Evolutionary conservation across 2,113 vertebrate species (phyloP).

Genomic region (Xiphorhynchus elegans): DNA sequence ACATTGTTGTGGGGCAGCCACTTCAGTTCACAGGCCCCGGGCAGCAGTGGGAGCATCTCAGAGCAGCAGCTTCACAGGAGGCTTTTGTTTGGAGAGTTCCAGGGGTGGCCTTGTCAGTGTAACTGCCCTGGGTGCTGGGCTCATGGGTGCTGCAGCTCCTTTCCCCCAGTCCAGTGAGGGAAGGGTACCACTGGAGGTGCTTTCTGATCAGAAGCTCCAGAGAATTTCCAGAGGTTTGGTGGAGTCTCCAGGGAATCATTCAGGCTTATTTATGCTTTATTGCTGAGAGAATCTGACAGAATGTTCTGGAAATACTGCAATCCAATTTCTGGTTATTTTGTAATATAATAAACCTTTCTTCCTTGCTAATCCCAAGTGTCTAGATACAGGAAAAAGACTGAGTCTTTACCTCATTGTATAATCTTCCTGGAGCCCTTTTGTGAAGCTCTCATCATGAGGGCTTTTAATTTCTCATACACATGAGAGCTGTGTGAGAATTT

Average conservation of each 20-base stretch:
- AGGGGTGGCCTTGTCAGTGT: neutral
- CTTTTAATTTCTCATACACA: neutral
- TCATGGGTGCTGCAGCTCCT: neutral
- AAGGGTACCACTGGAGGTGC: neutral
- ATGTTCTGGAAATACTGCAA: neutral
- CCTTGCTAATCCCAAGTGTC: neutral
- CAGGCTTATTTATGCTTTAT: neutral
- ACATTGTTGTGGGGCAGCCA: neutral
- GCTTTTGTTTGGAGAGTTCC: neutral
- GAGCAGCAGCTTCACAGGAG: neutral
- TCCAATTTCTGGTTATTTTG: neutral
- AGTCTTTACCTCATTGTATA: neutral
- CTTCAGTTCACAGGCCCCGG: neutral
- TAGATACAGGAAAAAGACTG: neutral
- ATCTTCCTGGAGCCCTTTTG: neutral
- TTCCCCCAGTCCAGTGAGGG: accelerated
- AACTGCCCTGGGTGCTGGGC: neutral
- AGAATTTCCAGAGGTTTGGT: neutral
- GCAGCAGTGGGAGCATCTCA: neutral
- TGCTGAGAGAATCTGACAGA: neutral
- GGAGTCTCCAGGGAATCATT: neutral
- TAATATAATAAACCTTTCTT: neutral
- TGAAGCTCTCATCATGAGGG: neutral
- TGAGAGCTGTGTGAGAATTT: neutral
- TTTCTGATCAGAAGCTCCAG: neutral